Evolutionary conservation across 2,113 vertebrate species (phyloP).

Genomic region (Tychaedon coryphoeus): DNA sequence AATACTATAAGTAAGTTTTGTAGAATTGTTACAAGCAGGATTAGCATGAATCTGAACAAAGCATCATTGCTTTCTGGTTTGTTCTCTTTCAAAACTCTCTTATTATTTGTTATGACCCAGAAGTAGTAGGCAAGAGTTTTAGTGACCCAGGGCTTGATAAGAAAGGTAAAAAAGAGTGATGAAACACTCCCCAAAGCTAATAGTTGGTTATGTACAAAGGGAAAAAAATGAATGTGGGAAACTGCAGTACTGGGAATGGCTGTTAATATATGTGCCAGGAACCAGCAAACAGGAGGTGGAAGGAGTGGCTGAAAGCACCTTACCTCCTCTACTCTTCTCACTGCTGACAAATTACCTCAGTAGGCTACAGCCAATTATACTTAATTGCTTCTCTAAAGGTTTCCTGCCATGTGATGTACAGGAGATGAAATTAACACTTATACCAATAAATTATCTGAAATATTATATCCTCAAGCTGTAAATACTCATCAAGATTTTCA

Average conservation of each 20-base stretch:
- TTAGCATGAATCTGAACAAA: not conserved
- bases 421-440: not conserved
- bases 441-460: not conserved
- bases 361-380: not conserved
- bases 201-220: fast-evolving
- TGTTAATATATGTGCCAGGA: not conserved
- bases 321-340: not conserved
- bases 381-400: not conserved
- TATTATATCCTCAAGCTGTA: not conserved
- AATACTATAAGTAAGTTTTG: not conserved
- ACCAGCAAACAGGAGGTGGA: not conserved
- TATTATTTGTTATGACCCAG: not conserved
- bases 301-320: not conserved
- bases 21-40: not conserved
- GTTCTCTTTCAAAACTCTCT: not conserved
- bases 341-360: not conserved
- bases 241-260: not conserved
- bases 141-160: not conserved
- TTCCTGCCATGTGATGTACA: not conserved
- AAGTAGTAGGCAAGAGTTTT: not conserved
- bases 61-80: not conserved
- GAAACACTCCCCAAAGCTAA: not conserved
- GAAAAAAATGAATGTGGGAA: not conserved
- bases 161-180: not conserved
- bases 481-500: not conserved